Base-by-base conservation (phyloP, 2,888 invertebrate genomes). In the Acronicta leporina region DNA sequence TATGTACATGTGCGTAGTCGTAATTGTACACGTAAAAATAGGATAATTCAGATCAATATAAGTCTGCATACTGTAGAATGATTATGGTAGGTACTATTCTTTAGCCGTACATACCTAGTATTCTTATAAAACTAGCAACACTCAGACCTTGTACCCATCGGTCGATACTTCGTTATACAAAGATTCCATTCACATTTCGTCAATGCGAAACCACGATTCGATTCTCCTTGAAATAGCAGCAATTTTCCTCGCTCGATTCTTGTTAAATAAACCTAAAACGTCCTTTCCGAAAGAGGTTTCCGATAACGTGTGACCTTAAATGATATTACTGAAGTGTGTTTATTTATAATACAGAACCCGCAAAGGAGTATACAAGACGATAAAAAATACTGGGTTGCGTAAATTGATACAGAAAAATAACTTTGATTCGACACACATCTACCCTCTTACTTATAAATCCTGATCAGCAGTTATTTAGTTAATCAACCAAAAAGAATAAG, bases 131-230 rank as follows among this genome's bases (percentile, higher is more conserved):
- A 47, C 51, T 15, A 55, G 40, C 42, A 50, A 53, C 53, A 54
- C 15, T 15, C n/a, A 60, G 52, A 69, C 72, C 74, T 76, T 74
- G 76, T 30, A 46, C 47, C 57, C 61, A 49, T 63, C 62, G 48
- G 40, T 61, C 52, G 45, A 51, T 61, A 44, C 48, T 40, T 61
- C 52, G 43, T 47, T 61, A 44, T 48, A 43, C 47, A 52, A 41
- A 60, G 72, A 65, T 56, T 68, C 74, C 64, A 66, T 68, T 73
- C 65, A 62, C 58, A 77, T 77, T 73, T 69, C 61, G 54, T 68
- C 62, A 62, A 69, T 77, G 60, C 61, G 49, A 77, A 62, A 63
- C 51, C 60, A 58, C 62, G 61, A 52, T 63, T 50, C 52, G 2
- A 46, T 16, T 62, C 55, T 75, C 76, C 70, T 75, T 77, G 75